Base-by-base conservation (phyloP, 2,113 vertebrate species). In the Lutjanus erythropterus region DNA sequence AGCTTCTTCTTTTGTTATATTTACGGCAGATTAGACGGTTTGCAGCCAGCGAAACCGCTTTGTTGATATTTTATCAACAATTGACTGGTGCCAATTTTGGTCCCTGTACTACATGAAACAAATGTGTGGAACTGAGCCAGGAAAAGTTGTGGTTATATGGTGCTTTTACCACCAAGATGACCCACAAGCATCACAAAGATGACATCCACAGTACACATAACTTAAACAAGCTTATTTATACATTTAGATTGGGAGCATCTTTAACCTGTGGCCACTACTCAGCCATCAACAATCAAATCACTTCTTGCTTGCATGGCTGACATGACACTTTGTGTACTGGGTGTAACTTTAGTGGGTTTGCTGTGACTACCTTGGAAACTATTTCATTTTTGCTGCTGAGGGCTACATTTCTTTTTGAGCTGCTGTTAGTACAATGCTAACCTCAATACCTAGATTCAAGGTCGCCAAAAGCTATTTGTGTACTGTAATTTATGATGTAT, bases 331-430 rank as follows among this genome's bases (percentile, higher is more conserved):
- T 65, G 59, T 61, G 44, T 12, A 16, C 5, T 12, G n/a, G 23
- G 21, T 66, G 73, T 75, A 47, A 69, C 55, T 69, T 79, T 41
- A 69, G 16, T 53, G n/a, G 47, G 31, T 55, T 62, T 29, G 18
- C 31, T 62, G 39, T 37, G 42, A 50, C 49, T 59, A 46, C 27
- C 39, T 23, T 42, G 3, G 33, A 59, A 65, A 65, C 35, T 27
- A 66, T 25, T 46, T 80, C 46, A 59, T 39, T 27, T 65, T 59
- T 52, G 10, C 19, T 52, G n/a, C 27, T 50, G 9, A 73, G 62
- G 27, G 15, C 25, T 15, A 0, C 55, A 6, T 29, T 16, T 71
- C 9, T 25, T 42, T 66, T 66, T 9, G 3, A 41, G 42, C 42
- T 39, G 9, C 44, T 15, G 44, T 42, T 6, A 50, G 60, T 52